phyloP scores from a whole-genome alignment of 2,888 invertebrate species.

The Athalia circularis region DNA sequence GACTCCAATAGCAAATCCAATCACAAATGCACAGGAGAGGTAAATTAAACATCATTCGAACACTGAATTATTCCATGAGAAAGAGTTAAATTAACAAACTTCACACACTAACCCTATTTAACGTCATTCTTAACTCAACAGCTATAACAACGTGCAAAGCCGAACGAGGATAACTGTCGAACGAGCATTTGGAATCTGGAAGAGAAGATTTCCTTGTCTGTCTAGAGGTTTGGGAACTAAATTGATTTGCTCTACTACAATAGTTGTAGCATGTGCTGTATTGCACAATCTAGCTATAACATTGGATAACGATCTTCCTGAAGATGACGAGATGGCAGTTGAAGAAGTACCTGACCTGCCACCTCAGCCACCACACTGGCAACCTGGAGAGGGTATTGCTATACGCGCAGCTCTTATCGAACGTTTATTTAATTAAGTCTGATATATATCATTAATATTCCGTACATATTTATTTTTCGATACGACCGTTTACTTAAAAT shows the following conservation, averaged over 20 bases:
- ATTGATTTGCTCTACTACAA: constrained; percentile 51
- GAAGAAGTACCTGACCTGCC: constrained; percentile 37
- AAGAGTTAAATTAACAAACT: too few relatives aligned
- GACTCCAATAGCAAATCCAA: constrained; percentile 49
- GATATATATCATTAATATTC: too few relatives aligned
- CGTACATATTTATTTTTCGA: too few relatives aligned
- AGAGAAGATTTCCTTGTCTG: constrained; percentile 51
- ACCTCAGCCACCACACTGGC: constrained; percentile 30
- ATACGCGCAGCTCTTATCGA: too few relatives aligned
- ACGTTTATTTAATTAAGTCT: too few relatives aligned
- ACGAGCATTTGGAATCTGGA: constrained; percentile 51
- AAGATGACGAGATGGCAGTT: constrained; percentile 48
- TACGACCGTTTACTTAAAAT: too few relatives aligned
- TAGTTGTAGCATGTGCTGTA: constrained; percentile 53
- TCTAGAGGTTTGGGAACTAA: too few relatives aligned
- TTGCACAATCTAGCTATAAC: constrained; percentile 52
- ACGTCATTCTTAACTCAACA: constrained; percentile 3
- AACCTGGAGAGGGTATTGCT: constrained; percentile 46
- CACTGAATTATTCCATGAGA: background rate
- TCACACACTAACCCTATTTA: too few relatives aligned
- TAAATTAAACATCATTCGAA: constrained; percentile 25
- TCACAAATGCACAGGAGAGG: constrained; percentile 48
- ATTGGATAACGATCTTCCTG: constrained; percentile 49
- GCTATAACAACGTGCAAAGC: constrained; percentile 48
- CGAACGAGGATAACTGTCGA: constrained; percentile 51